A percentile compares a stretch with the other conserved stretches of the same genome.
Evolutionary conservation across 1,140 invertebrate genomes (phyloP).

Genomic region (Anthonomus grandis): DNA sequence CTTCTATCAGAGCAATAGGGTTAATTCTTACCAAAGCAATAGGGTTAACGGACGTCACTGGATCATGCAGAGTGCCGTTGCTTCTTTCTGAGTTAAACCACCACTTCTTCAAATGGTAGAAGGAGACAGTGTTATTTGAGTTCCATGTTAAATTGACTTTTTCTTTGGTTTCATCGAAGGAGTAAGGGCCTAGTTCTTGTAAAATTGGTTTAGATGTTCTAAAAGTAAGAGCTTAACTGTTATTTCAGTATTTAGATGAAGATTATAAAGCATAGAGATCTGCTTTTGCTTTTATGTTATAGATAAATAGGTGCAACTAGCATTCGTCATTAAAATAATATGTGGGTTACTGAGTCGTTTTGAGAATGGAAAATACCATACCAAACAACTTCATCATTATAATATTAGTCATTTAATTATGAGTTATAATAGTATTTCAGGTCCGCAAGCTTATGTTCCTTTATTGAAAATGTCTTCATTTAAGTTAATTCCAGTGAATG

Average conservation of each 20-base stretch:
- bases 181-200: constrained; percentile 66
- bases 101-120: constrained; percentile 70
- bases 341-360: no score
- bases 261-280: no score
- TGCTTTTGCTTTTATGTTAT: no score
- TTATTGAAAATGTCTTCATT: no score
- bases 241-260: background rate
- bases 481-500: no score
- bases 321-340: no score
- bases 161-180: constrained; percentile 62
- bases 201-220: constrained; percentile 23
- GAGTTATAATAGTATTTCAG: no score
- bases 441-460: no score
- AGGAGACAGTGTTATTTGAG: constrained; percentile 66
- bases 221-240: background rate
- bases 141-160: constrained; percentile 70
- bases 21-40: constrained; percentile 68
- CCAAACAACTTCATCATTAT: no score
- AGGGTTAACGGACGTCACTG: constrained; percentile 75
- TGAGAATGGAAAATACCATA: no score
- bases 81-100: constrained; percentile 69
- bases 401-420: no score
- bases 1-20: background rate
- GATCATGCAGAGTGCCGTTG: constrained; percentile 23
- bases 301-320: no score